Base-by-base conservation (phyloP, 2,797 vertebrate genomes). In the Synaphobranchus kaupii region DNA sequence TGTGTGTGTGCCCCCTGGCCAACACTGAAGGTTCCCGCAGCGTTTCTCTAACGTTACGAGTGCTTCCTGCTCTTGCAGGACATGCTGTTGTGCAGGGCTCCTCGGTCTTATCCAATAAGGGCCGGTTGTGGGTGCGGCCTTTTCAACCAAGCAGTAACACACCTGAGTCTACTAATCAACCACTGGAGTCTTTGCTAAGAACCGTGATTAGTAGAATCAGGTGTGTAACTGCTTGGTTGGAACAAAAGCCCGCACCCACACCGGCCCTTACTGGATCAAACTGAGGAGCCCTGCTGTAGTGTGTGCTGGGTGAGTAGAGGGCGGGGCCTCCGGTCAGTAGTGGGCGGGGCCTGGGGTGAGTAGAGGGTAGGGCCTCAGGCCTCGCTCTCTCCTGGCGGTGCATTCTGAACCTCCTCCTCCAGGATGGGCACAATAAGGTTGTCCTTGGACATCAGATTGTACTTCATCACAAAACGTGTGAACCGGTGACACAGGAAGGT, bases 381-480 rank as follows among this genome's bases (percentile, higher is more conserved):
- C 93, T 99, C 98, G 66, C 98, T 99, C 94, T 99, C 98, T 20
- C 97, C 98, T 89, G 96, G 93, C 90, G 95, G 94, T 91, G 96
- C 95, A 89, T 96, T 97, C 93, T 97, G 96, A 88, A 96, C 95
- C 92, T 99, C 98, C 93, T 99, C 98, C 95, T 99, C 98, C 96
- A 99, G 96, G 94, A 99, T 99, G 88, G 98, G 98, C 89, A 99
- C 98, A 88, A 99, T 99, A 96, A 99, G 96, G 96, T 99, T 99
- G 95, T 99, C 98, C 96, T 99, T 99, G 89, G 98, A 99, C 98
- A 99, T 99, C 96, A 99, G 96, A 93, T 98, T 99, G 94, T 99
- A 99, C 95, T 99, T 99, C 97, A 99, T 99, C 89, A 99, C 98
- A 88, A 99, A 99, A 92, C 98, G 98, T 4, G 98, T 99, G 96